These are phyloP conservation scores for Megamerina dolium DNA, from an alignment of 2,888 invertebrate genomes.

Conservation along the genomic window DNA sequence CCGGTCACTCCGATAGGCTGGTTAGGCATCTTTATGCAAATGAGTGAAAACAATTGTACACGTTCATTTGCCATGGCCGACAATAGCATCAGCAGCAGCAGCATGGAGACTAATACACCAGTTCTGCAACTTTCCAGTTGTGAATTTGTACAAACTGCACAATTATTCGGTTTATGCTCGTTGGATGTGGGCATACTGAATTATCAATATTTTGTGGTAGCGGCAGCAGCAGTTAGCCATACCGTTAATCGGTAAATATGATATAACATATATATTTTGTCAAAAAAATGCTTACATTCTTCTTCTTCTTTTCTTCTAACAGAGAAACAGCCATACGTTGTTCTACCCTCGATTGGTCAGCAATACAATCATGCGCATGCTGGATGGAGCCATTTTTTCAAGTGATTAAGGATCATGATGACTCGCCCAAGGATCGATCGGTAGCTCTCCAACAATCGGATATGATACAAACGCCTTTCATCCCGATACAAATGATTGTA, in stretches of 20 bases:
- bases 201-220: conserved; percentile 80
- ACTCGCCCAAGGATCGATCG: conserved; percentile 65
- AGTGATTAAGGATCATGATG: conserved; percentile 57
- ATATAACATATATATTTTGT: too few species aligned
- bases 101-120: conserved; percentile 40
- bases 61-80: conserved; percentile 26
- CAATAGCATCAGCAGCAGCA: conserved; percentile 17
- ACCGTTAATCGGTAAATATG: conserved; percentile 59
- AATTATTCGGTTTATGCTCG: conserved; percentile 83
- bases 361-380: conserved; percentile 66
- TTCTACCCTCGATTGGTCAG: conserved; percentile 72
- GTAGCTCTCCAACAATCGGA: conserved; percentile 65
- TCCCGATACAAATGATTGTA: conserved; percentile 75
- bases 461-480: conserved; percentile 76
- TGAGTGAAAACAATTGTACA: conserved; percentile 57
- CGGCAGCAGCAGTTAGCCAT: conserved; percentile 86
- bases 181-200: conserved; percentile 78
- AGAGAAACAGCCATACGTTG: conserved; percentile 67
- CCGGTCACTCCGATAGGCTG: conserved; percentile 89
- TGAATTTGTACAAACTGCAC: conserved; percentile 77
- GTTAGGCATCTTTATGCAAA: conserved; percentile 91
- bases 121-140: conserved; percentile 84
- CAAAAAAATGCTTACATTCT: too few species aligned
- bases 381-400: conserved; percentile 79
- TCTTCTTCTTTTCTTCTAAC: too few species aligned